Evolutionary conservation across 2,113 vertebrate genomes (phyloP), one percentile per base, ranked within the genome.

Genomic region (Hemibagrus wyckioides): DNA sequence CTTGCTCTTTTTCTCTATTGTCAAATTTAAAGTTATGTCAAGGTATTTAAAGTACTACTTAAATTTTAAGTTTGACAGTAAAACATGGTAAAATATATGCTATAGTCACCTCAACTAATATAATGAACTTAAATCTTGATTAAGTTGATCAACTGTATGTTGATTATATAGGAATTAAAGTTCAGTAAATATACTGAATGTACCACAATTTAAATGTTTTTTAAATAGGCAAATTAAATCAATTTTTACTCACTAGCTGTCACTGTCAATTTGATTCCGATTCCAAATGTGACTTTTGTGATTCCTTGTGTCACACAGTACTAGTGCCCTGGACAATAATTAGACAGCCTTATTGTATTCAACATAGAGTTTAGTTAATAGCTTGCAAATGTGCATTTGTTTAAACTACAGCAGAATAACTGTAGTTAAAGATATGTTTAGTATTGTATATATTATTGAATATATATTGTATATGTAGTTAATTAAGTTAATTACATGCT

Each of bases 231-330:
- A 0, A 39, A 69, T 36, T 10, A 30, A 69, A 36, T 17, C 0
- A 6, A 19, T 19, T 36, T 69, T 30, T 69, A 84, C 76, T 80
- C 52, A 88, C 86, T 84, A 65, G 59, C 79, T 88, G 56, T 54
- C 8, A 85, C 21, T 30, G 52, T 83, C 33, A 85, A 48, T 36
- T 71, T 81, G 25, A 57, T 85, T 54, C 61, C 63, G 39, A 54
- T 75, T 39, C 65, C 77, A 63, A 88, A 82, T 81, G 82, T 82
- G 17, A 88, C 41, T 63, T 85, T 88, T 1, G 28, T 0, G 54
- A 25, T 75, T 30, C 33, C 23, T 6, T 39, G 23, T 75, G n/a
- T 87, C 63, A 82, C 52, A 79, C 57, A 36, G 0, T 89, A 56
- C 13, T 83, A 82, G 19, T 57, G 52, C 36, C 52, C 36, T 36